A percentile compares a stretch with the other conserved stretches of the same genome.
phyloP scores from a whole-genome alignment of 2,797 vertebrate species.

The Sebastes flavidus region DNA sequence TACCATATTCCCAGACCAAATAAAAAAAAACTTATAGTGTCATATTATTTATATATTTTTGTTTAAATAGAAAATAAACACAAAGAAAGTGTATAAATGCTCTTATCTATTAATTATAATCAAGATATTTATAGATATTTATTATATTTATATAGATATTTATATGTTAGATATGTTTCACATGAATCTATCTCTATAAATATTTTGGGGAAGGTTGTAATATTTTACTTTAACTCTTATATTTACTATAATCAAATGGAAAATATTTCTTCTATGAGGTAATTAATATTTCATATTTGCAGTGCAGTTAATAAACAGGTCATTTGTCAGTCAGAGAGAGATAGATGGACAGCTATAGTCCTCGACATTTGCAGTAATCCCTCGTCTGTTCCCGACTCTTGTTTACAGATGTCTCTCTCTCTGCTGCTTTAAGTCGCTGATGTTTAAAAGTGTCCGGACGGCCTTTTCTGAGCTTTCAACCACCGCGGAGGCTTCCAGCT shows the following conservation, averaged over 20 bases:
- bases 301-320: slow-evolving; percentile 17
- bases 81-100: background rate
- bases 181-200: background rate
- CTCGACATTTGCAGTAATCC: slow-evolving; percentile 64
- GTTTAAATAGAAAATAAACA: background rate
- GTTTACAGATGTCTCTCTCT: slow-evolving; percentile 78
- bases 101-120: background rate
- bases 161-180: background rate
- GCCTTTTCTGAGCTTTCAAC: slow-evolving; percentile 76
- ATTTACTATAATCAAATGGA: background rate
- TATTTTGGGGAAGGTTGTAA: background rate
- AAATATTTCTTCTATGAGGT: background rate
- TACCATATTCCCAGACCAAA: background rate
- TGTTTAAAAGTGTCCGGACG: slow-evolving; percentile 69
- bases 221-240: background rate
- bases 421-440: slow-evolving; percentile 51
- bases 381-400: slow-evolving; percentile 48
- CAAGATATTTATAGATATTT: background rate
- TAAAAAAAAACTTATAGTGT: background rate
- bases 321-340: slow-evolving; percentile 36
- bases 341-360: background rate
- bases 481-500: slow-evolving; percentile 60
- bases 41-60: background rate
- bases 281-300: background rate
- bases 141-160: too few species aligned